Conservation (phyloP, 64 coral and sea anemone species). For the Dendrophyllia cribrosa region DNA sequence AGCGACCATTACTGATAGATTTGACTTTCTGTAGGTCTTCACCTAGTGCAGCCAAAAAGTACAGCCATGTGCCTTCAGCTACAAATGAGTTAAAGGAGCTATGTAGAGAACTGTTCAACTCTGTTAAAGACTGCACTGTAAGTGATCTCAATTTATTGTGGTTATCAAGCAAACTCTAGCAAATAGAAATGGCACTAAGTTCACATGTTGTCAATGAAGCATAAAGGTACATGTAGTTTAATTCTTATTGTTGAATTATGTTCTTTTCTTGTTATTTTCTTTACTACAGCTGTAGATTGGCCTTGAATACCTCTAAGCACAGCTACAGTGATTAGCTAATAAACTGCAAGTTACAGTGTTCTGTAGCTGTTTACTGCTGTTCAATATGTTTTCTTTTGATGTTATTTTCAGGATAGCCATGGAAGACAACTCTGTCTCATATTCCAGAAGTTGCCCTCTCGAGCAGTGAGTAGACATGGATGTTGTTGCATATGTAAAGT, state of each 20-base stretch:
- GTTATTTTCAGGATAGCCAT: slow-evolving; percentile 68
- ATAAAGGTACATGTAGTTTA: too few relatives aligned
- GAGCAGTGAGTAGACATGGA: slow-evolving; percentile 67
- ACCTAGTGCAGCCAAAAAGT: slow-evolving; percentile 73
- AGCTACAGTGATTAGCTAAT: too few relatives aligned
- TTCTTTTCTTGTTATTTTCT: too few relatives aligned
- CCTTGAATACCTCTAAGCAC: too few relatives aligned
- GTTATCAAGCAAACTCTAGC: too few relatives aligned
- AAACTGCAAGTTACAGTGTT: too few relatives aligned
- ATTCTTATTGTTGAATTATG: too few relatives aligned
- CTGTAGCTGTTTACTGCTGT: neutral
- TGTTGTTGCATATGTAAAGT: neutral
- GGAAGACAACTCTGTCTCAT: slow-evolving; percentile 92
- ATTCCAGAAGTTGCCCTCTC: slow-evolving; percentile 95
- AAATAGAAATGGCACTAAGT: too few relatives aligned
- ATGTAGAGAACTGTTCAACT: slow-evolving; percentile 89
- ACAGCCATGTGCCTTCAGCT: slow-evolving; percentile 85
- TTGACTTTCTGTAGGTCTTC: slow-evolving; percentile 53
- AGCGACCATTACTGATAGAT: too few relatives aligned
- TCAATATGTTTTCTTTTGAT: neutral
- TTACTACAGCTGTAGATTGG: too few relatives aligned
- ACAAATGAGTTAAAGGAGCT: slow-evolving; percentile 91
- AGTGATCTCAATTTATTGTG: neutral
- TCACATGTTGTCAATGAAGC: too few relatives aligned
- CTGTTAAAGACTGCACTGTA: slow-evolving; percentile 98